Base-by-base conservation (phyloP, 2,888 invertebrate species). In the Eristalis arbustorum region DNA sequence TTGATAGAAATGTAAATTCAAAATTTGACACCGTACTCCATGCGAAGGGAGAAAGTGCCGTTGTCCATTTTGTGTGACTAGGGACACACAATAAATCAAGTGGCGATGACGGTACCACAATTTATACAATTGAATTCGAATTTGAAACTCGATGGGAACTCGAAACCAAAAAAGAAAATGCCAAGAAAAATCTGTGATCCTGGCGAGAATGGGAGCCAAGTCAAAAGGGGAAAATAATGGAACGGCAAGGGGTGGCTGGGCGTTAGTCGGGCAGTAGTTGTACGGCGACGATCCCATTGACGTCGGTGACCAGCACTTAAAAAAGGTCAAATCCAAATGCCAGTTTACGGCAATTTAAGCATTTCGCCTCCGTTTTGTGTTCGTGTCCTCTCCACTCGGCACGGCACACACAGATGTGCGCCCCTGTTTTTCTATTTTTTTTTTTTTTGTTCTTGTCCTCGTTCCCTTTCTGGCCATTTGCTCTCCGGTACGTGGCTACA, bases 301-400 rank as follows among this genome's bases (percentile, higher is more conserved):
- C 68, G 57, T 81, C 49, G 73, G 73, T 67, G 85, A 85, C 85
- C 82, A 77, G 74, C 73, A 85, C 82, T 85, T 85, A 77, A 82
- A 85, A 85, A 81, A 82, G 85, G 85, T 85, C 77, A 85, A 85
- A 85, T 77, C 77, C 56, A 74, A 77, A 82, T 78, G 74, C 82
- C 85, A 85, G 85, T 85, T 85, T 85, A 85, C 73, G 85, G 85
- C 82, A 85, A 78, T 78, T 85, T 78, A 85, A 77, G 77, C 74
- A 66, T 81, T 85, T 76, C 73, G 62, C 34, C 62, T 79, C 37
- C 75, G 28, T 66, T 77, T 74, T 85, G 73, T 61, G 40, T 49
- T 49, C 22, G 71, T 42, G 22, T 73, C 31, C 74, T 71, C 64
- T 37, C 37, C 25, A 42, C 40, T 28, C 59, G 56, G 25, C 57